A percentile compares a stretch with the other conserved stretches of the same genome.
These are phyloP conservation scores for Amazona guildingii DNA, from an alignment of 2,113 vertebrate genomes.

Conservation along the genomic window DNA sequence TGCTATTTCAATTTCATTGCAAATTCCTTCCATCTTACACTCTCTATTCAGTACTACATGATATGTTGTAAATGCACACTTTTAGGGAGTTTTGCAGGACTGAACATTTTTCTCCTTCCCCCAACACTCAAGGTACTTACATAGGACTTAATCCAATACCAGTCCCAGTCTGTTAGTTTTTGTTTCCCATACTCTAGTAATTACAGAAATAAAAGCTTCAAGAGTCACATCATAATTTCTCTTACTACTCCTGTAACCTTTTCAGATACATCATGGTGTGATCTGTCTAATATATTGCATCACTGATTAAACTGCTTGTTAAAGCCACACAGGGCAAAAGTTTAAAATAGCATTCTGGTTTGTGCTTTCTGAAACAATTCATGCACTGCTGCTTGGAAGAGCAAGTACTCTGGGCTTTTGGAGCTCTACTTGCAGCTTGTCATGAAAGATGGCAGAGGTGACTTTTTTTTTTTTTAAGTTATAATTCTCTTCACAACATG, in stretches of 20 bases:
- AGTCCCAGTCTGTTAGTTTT: not conserved
- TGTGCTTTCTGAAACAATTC: not conserved
- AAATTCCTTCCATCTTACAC: constrained; percentile 55
- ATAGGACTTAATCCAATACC: not conserved
- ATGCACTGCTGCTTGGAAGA: not conserved
- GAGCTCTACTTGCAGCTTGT: not conserved
- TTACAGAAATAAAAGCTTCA: constrained; percentile 12
- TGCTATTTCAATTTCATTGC: constrained; percentile 40
- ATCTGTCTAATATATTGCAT: not conserved
- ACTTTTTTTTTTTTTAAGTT: not conserved
- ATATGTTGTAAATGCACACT: constrained; percentile 11
- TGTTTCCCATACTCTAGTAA: not conserved
- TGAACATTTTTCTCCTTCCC: not conserved
- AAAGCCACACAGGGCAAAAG: not conserved
- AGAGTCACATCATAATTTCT: not conserved
- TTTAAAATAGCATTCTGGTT: not conserved
- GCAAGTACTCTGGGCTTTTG: not conserved
- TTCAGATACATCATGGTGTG: not conserved
- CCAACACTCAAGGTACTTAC: not conserved
- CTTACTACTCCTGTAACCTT: not conserved
- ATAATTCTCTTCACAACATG: not conserved
- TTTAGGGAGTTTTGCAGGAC: not conserved
- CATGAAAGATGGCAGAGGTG: not conserved
- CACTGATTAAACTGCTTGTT: not conserved
- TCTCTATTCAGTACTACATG: not conserved